Evolutionary conservation across 2,888 invertebrate genomes (phyloP), one percentile per base, ranked within the genome.

Genomic region (Linyphia triangularis): DNA sequence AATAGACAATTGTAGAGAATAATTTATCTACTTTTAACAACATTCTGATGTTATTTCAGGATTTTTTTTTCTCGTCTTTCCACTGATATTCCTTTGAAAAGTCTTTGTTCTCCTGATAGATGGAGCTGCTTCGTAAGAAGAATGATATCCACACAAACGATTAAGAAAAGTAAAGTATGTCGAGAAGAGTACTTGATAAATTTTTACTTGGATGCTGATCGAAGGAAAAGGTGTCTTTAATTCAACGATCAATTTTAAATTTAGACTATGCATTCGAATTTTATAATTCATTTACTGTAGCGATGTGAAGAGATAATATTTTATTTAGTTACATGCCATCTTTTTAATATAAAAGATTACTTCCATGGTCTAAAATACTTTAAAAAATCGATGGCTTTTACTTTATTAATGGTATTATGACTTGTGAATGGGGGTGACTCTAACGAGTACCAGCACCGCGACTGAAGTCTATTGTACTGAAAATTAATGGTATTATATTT

Each of bases 1-100:
- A 30, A 78, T 43, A 67, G 65, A 78, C 78, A 57, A 78, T 51
- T 43, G 65, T 67, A 67, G 40, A 43, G 40, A 51, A 65, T 67
- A 78, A 65, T 78, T 78, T 67, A 78, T 78, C 78, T 78, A 30
- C 28, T 78, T 78, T 67, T 67, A 78, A 78, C 51, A 78, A 78
- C 65, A 51, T 67, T 78, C 59, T 78, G 43, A 78, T 78, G 78
- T 43, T 26, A 30, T 43, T 51, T 19, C 13, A 16, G 51, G 2
- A 4, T 43, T 10, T 4, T 16, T 43, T 65, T 78, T 78, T 77
- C 28, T 43, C 65, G 19, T 65, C 65, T 78, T 77, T 51, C 28
- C 65, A 13, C 22, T 24, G 30, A 33, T 59, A 28, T 73, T 59
- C 73, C 57, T 33, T 30, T 22, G 30, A 19, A 28, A 78, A 30